A percentile compares a stretch with the other conserved stretches of the same genome.
Conservation (phyloP, 2,113 vertebrate genomes). For the Sarotherodon lohbergeri region DNA sequence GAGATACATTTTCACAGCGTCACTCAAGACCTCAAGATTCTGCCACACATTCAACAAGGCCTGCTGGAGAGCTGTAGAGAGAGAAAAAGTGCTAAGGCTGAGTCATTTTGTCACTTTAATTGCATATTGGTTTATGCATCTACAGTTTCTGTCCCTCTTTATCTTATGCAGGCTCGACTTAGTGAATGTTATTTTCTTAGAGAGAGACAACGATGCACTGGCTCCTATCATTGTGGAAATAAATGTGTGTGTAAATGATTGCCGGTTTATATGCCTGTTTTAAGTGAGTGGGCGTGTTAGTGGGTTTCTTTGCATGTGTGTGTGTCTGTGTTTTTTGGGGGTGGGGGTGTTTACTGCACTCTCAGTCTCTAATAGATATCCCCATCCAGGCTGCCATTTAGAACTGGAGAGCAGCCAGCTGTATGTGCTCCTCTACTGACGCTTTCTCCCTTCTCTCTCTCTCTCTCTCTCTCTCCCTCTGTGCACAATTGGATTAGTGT, state of each 20-base stretch:
- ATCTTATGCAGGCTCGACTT: constrained; percentile 4
- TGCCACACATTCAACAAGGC: neutral
- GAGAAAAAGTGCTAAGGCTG: neutral
- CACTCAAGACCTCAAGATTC: neutral
- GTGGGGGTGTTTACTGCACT: constrained; percentile 30
- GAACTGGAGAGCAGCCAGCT: constrained; percentile 59
- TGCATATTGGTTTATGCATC: constrained; percentile 32
- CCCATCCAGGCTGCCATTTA: constrained; percentile 60
- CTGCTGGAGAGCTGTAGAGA: neutral
- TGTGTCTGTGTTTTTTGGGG: neutral
- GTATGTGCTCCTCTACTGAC: neutral
- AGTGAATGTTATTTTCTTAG: neutral
- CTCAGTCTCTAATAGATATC: constrained; percentile 53
- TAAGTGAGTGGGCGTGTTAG: neutral
- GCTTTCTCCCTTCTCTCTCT: neutral
- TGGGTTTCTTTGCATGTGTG: neutral
- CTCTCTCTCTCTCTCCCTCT: neutral
- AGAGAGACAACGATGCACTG: neutral
- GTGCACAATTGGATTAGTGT: constrained; percentile 63
- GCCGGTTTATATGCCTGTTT: neutral
- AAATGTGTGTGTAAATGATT: neutral
- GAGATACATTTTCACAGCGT: neutral
- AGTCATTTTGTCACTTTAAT: constrained; percentile 48
- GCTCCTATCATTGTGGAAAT: neutral
- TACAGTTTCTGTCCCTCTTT: constrained; percentile 21